Evolutionary conservation across 2,888 invertebrate species (phyloP).

Genomic region (Leucoptera coffeella): DNA sequence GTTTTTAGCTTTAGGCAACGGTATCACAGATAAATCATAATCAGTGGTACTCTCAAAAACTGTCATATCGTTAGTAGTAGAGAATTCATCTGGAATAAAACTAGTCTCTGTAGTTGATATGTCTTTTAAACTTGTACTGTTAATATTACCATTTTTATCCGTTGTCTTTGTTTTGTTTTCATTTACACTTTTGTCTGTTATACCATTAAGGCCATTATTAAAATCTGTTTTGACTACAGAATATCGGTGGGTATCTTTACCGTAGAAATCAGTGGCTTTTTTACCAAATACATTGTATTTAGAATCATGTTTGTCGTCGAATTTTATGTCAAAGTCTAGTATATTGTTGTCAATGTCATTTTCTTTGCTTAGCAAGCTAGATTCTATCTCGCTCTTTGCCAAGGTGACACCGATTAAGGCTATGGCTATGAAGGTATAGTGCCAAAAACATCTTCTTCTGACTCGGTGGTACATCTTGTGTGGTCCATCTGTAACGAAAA

Average conservation of each 20-base stretch:
- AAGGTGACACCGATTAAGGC: conserved; percentile 15
- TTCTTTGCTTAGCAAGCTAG: conserved; percentile 9
- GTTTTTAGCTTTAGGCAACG: conserved; percentile 22
- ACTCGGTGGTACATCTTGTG: conserved; percentile 24
- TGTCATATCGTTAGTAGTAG: conserved; percentile 26
- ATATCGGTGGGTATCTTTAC: conserved; percentile 30
- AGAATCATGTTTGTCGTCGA: conserved; percentile 24
- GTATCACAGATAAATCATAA: conserved; percentile 32
- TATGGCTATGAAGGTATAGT: conserved; percentile 19
- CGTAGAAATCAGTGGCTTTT: too few relatives aligned
- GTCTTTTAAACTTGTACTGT: too few relatives aligned
- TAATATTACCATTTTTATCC: conserved; percentile 6
- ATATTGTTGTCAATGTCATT: conserved; percentile 29
- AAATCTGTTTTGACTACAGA: conserved; percentile 17
- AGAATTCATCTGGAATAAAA: conserved; percentile 37
- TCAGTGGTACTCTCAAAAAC: conserved; percentile 26
- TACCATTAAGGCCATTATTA: conserved; percentile 8
- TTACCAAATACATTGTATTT: conserved; percentile 20
- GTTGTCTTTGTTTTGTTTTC: conserved; percentile 9
- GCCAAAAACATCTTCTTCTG: conserved; percentile 26
- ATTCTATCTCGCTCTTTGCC: conserved; percentile 10
- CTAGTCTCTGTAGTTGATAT: conserved; percentile 21
- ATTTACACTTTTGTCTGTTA: conserved; percentile 5
- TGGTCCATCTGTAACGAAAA: conserved; percentile 29
- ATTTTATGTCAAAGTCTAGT: conserved; percentile 37